Percentiles rank a stretch among this genome's conserved stretches.
phyloP scores from a whole-genome alignment of 2,888 invertebrate species.

The Hirudinaria manillensis region DNA sequence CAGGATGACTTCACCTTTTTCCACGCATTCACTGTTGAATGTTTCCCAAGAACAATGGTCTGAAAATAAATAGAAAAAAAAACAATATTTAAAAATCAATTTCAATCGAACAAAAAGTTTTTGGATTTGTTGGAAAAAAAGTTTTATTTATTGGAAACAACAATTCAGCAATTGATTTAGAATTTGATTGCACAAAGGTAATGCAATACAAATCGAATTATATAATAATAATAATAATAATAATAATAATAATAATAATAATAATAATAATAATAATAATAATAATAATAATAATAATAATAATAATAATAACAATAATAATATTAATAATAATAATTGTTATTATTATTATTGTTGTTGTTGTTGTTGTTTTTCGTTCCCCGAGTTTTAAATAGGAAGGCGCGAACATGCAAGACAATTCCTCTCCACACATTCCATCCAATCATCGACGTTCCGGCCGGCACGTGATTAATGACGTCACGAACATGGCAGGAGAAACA shows the following conservation, averaged over 20 bases:
- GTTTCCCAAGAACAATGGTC: conserved; percentile 36
- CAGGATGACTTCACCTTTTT: conserved; percentile 32
- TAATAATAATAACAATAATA: no score
- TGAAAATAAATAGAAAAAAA: neutral
- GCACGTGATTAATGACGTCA: conserved; percentile 13
- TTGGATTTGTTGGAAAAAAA: neutral
- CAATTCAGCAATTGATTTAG: neutral
- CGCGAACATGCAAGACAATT: no score
- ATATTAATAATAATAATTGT: no score
- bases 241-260: no score
- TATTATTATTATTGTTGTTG: no score
- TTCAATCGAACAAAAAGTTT: no score
- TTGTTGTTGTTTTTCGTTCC: no score
- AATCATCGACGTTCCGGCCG: conserved; percentile 12
- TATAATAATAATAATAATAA: no score
- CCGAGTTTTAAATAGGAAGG: no score
- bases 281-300: no score
- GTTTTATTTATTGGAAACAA: neutral
- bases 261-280: no score
- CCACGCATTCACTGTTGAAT: conserved; percentile 32
- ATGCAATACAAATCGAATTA: no score
- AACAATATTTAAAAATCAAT: neutral
- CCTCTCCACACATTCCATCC: conserved; percentile 5
- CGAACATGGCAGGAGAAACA: conserved; percentile 3
- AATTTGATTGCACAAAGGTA: neutral